Evolutionary conservation across 2,113 vertebrate species (phyloP), one percentile per base, ranked within the genome.

Genomic region (Lasiurus cinereus): DNA sequence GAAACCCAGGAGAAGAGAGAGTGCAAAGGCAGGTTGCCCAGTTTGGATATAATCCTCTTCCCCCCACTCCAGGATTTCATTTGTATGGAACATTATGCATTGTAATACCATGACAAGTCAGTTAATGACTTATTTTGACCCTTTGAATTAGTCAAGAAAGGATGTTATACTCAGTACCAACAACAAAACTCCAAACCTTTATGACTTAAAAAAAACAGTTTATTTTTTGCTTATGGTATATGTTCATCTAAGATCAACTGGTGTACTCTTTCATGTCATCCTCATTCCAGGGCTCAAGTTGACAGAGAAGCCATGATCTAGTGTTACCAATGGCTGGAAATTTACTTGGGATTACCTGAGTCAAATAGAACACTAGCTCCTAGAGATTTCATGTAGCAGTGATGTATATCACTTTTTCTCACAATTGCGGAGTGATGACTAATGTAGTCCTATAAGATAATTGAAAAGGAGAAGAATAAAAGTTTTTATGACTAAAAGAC

Each of bases 391-490:
- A 33, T 13, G n/a, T 48, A 64, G 69, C 83, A 90, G 19, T 36
- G 9, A 73, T 70, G 5, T n/a, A 50, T 62, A 29, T 14, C 36
- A 88, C 18, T 48, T 77, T 52, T 94, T 73, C 48, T 87, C 33
- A 54, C 24, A 70, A 70, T 54, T 14, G 67, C 84, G 29, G 33
- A 19, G 48, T 69, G 24, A 88, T 24, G 13, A 29, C 29, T 31
- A 80, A 80, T 94, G 1, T 48, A 36, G 31, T 62, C 29, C 8
- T 69, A 39, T 69, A 85, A 59, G 52, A 69, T 77, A 39, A 83
- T 27, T 74, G 12, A n/a, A 78, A 88, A 82, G 90, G 48, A 94
- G 31, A 8, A 79, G 7, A 92, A 48, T 56, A 46, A 88, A 93
- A 83, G 69, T 76, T 70, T 67, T 86, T 67, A 72, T 83, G 3